Evolutionary conservation across 2,888 invertebrate species (phyloP).

Genomic region (Neoascia interrupta): DNA sequence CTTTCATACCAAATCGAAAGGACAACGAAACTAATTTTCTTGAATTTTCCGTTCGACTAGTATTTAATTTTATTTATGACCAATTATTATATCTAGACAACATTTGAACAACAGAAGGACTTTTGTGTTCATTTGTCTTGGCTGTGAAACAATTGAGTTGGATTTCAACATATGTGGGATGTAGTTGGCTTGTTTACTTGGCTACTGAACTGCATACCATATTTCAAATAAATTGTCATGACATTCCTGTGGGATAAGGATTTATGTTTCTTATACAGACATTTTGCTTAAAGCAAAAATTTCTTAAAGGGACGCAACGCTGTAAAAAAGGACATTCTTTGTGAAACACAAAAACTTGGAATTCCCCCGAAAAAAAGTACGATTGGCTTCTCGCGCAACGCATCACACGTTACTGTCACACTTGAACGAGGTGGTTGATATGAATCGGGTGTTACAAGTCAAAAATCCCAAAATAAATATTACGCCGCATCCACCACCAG

Average conservation of each 20-base stretch:
- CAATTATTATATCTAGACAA: background rate
- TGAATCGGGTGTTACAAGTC: background rate
- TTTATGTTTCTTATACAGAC: background rate
- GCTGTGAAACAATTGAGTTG: background rate
- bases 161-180: background rate
- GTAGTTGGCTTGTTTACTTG: conserved; percentile 3
- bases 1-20: conserved; percentile 18
- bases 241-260: background rate
- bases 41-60: conserved; percentile 1
- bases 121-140: conserved; percentile 28
- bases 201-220: no score
- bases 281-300: no score
- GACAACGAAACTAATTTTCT: conserved; percentile 27
- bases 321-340: no score
- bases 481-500: conserved; percentile 21
- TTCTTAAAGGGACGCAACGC: no score
- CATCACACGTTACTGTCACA: background rate
- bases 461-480: conserved; percentile 13
- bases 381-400: background rate
- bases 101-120: background rate
- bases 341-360: no score
- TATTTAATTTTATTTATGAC: conserved; percentile 32
- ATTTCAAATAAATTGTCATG: no score
- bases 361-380: no score
- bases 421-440: background rate